These are phyloP conservation scores for Corythaeola cristata DNA, from an alignment of 2,113 vertebrate genomes.

Conservation along the genomic window DNA sequence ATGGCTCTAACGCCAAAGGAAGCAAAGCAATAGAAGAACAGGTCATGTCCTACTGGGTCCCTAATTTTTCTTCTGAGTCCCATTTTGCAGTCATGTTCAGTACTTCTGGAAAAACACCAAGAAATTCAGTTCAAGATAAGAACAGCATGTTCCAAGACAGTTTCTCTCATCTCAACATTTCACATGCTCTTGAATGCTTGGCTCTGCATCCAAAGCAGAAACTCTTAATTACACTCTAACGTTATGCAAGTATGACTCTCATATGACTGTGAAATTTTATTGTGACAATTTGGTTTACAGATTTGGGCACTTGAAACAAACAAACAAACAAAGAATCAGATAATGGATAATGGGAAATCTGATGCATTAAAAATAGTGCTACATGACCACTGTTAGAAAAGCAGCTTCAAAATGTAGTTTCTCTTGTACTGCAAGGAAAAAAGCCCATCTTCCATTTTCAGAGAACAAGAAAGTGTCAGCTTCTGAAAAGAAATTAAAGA, in stretches of 20 bases:
- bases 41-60: not conserved
- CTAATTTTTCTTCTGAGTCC: not conserved
- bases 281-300: not conserved
- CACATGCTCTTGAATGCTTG: not conserved
- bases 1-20: not conserved
- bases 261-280: not conserved
- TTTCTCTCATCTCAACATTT: not conserved
- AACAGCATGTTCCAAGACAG: slow-evolving; percentile 16
- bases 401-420: not conserved
- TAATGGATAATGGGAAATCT: not conserved
- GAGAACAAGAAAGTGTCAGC: not conserved
- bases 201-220: not conserved
- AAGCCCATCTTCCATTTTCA: not conserved
- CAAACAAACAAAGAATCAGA: not conserved
- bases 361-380: not conserved
- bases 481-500: not conserved
- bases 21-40: not conserved
- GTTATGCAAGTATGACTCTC: not conserved
- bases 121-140: slow-evolving; percentile 4
- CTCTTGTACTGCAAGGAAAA: not conserved
- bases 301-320: not conserved
- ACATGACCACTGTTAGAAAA: not conserved
- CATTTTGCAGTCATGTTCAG: not conserved
- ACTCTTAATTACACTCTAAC: not conserved
- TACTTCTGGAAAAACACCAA: not conserved